These are phyloP conservation scores for Bombus soroeensis DNA, from an alignment of 1,140 invertebrate genomes.

Conservation along the genomic window DNA sequence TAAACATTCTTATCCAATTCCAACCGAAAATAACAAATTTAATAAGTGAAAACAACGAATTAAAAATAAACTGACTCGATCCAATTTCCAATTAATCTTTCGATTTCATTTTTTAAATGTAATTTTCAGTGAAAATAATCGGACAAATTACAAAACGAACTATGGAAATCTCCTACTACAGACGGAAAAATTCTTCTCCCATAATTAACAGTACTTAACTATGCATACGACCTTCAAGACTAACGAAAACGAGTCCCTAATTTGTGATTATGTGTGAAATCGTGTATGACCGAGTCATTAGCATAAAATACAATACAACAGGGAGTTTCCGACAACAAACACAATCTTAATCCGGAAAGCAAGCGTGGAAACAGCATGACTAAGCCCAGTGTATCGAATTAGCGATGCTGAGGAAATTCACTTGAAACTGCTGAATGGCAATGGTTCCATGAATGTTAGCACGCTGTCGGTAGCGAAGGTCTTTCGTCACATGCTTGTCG, in stretches of 20 bases:
- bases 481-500: constrained; percentile 31
- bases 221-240: too few species aligned
- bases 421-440: background rate
- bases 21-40: too few species aligned
- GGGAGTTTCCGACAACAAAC: background rate
- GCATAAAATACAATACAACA: background rate
- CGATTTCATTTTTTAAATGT: background rate
- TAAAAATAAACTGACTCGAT: too few species aligned
- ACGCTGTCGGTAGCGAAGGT: constrained; percentile 13
- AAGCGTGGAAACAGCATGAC: background rate
- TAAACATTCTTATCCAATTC: too few species aligned
- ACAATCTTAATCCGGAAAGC: background rate
- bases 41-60: too few species aligned
- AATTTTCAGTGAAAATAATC: background rate
- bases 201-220: too few species aligned
- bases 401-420: constrained; percentile 16
- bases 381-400: background rate
- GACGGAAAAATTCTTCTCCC: too few species aligned
- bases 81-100: background rate
- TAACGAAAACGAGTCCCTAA: too few species aligned
- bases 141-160: background rate
- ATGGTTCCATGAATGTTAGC: background rate
- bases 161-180: too few species aligned
- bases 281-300: background rate
- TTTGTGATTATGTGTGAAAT: too few species aligned